Evolutionary conservation across 2,888 invertebrate species (phyloP).

Genomic region (Melipona bicolor): DNA sequence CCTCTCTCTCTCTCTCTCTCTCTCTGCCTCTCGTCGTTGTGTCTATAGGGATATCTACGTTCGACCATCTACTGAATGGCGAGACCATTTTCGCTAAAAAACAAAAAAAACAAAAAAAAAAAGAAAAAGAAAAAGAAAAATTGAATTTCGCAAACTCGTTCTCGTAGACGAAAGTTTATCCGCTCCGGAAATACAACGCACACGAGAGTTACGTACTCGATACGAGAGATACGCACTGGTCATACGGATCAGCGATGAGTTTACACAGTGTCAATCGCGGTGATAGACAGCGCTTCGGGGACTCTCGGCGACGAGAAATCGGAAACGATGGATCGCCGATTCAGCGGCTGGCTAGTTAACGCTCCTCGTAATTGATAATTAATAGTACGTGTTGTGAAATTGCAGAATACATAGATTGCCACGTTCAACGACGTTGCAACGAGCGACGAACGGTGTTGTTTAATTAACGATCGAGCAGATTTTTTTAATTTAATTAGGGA

Average conservation of each 20-base stretch:
- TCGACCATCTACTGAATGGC: no score
- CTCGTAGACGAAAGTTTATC: not conserved
- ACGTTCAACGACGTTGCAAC: not conserved
- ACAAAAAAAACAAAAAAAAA: no score
- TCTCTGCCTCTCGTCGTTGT: not conserved
- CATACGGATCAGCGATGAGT: constrained; percentile 45
- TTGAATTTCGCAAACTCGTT: not conserved
- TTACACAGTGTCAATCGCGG: constrained; percentile 52
- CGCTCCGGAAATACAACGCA: not conserved
- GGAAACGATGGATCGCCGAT: constrained; percentile 36
- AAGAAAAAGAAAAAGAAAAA: not conserved
- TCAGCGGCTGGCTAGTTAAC: constrained; percentile 10
- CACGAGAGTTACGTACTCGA: not conserved
- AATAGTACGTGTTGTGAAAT: constrained; percentile 5
- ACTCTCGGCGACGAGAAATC: constrained; percentile 45
- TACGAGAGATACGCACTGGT: not conserved
- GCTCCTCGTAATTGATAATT: constrained; percentile 60
- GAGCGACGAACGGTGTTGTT: not conserved
- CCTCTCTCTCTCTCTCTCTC: no score
- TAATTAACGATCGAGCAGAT: constrained; percentile 23
- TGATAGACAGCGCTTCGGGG: constrained; percentile 66
- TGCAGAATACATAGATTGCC: no score
- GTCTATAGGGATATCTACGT: not conserved
- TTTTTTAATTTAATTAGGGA: constrained; percentile 27
- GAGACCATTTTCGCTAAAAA: no score